Conservation (phyloP, 30 jellyfish, hydroid and myxozoan genomes). For the Pseudorhiza aurosa region DNA sequence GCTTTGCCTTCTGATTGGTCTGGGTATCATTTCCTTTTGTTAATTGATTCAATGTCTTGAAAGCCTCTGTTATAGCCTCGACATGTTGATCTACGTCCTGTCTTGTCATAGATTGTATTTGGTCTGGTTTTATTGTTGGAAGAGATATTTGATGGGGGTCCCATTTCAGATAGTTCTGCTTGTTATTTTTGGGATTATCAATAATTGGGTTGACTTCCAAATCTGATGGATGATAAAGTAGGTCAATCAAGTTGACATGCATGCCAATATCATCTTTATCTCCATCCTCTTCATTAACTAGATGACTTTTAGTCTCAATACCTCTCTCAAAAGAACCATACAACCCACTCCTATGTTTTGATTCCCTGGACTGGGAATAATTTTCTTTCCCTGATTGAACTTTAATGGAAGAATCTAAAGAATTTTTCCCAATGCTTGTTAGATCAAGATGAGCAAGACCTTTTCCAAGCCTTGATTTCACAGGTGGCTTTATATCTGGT, state of each 20-base stretch:
- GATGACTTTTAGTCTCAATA: background rate
- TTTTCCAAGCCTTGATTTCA: constrained; percentile 23
- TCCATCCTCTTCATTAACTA: background rate
- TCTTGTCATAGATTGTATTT: constrained; percentile 13
- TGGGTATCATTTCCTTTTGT: constrained; percentile 3
- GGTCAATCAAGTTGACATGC: constrained; percentile 69
- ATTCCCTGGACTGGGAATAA: constrained; percentile 45
- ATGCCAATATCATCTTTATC: constrained; percentile 36
- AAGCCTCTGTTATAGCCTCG: background rate
- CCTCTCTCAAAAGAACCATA: constrained; percentile 6
- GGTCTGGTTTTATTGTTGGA: constrained; percentile 22
- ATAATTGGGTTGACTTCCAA: constrained; percentile 78
- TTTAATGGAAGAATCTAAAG: background rate
- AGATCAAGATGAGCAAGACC: constrained; percentile 68
- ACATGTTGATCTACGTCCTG: constrained; percentile 62
- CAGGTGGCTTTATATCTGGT: background rate
- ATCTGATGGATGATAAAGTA: constrained; percentile 84
- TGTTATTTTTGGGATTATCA: constrained; percentile 69
- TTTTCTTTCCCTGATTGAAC: background rate
- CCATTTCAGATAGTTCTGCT: constrained; percentile 67
- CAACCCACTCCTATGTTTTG: constrained; percentile 17
- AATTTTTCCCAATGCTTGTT: constrained; percentile 12
- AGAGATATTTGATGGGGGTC: constrained; percentile 68
- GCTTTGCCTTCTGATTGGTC: constrained; percentile 31
- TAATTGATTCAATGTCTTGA: background rate